Conservation (phyloP, 2,888 invertebrate genomes). For the Pandemis heparana region DNA sequence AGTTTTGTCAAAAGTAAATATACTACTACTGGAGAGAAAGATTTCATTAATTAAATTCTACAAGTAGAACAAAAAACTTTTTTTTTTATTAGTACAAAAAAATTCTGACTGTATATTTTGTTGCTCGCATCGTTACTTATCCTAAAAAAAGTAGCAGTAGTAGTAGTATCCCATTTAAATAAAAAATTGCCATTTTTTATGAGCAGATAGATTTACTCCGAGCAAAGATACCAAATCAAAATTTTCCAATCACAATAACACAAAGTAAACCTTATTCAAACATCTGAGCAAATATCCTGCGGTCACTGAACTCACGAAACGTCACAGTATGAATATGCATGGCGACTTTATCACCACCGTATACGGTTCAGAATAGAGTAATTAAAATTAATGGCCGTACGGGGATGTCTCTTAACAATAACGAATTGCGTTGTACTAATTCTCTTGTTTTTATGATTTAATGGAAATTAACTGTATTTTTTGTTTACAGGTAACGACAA, state of each 20-base stretch:
- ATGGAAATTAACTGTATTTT: constrained; percentile 57
- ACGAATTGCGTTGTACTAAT: constrained; percentile 50
- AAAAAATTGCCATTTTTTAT: no score
- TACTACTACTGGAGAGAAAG: no score
- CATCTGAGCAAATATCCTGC: constrained; percentile 18
- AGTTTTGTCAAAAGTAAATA: no score
- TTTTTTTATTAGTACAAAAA: no score
- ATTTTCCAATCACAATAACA: not conserved
- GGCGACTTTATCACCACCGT: constrained; percentile 14
- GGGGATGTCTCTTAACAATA: constrained; percentile 54
- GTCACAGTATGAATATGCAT: constrained; percentile 36
- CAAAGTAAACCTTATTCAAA: not conserved
- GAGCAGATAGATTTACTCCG: not conserved
- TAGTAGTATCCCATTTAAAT: no score
- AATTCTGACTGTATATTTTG: no score
- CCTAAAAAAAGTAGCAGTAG: no score
- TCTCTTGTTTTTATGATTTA: constrained; percentile 46
- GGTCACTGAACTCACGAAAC: constrained; percentile 34
- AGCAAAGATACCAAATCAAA: not conserved
- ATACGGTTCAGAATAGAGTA: constrained; percentile 28
- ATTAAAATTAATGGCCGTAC: constrained; percentile 32
- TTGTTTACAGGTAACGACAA: constrained; percentile 51
- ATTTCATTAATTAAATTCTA: no score
- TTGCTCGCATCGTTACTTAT: no score
- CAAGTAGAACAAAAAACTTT: no score